Evolutionary conservation across 2,797 vertebrate genomes (phyloP).

Genomic region (Scomberomorus guttatus): DNA sequence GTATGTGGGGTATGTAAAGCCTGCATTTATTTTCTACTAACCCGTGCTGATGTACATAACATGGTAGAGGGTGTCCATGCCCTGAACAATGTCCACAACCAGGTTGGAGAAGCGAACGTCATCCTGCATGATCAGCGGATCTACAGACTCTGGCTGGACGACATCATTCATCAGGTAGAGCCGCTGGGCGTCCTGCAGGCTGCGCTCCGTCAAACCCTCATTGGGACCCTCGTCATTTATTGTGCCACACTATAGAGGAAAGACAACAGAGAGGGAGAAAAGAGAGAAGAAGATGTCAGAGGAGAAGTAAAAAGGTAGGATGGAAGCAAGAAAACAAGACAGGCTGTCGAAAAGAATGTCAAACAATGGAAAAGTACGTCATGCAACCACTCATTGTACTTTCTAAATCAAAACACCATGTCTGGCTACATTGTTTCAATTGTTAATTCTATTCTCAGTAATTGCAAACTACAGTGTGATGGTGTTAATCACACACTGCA

Average conservation of each 20-base stretch:
- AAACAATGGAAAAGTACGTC: neutral
- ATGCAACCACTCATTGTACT: neutral
- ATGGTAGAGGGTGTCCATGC: slow-evolving; percentile 95
- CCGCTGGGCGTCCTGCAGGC: slow-evolving; percentile 96
- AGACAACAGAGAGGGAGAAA: neutral
- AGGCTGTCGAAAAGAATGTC: neutral
- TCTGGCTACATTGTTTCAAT: slow-evolving; percentile 27
- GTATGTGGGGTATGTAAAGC: neutral
- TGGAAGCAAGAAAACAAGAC: neutral
- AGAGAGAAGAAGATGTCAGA: neutral
- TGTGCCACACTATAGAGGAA: slow-evolving; percentile 89
- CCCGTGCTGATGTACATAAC: slow-evolving; percentile 99
- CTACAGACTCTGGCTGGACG: slow-evolving; percentile 94
- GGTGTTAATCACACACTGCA: slow-evolving; percentile 9
- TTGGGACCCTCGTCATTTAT: slow-evolving; percentile 93
- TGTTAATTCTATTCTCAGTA: slow-evolving; percentile 26
- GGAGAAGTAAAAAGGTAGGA: neutral
- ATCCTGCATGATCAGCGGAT: slow-evolving; percentile 96
- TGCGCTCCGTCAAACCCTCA: slow-evolving; percentile 94
- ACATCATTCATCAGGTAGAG: slow-evolving; percentile 98
- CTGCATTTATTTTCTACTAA: slow-evolving; percentile 67
- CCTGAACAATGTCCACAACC: slow-evolving; percentile 97
- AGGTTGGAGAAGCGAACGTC: slow-evolving; percentile 95
- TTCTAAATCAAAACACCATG: slow-evolving; percentile 10
- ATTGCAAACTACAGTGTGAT: slow-evolving; percentile 14